These are phyloP conservation scores for Corythoichthys intestinalis DNA, from an alignment of 2,113 vertebrate genomes.

Conservation along the genomic window DNA sequence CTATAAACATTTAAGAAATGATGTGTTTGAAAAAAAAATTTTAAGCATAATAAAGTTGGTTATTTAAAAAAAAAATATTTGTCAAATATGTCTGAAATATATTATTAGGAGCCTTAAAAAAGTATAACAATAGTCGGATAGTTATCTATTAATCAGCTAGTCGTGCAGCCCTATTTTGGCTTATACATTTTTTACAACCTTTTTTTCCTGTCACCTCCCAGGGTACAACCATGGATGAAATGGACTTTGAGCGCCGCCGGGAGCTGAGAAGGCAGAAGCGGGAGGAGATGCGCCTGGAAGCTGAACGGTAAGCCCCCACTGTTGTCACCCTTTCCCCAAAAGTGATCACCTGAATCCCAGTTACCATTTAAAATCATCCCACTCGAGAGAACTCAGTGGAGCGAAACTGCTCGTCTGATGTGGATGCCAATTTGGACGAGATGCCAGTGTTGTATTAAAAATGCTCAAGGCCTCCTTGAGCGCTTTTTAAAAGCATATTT, in stretches of 20 bases:
- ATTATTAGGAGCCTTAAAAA: too few relatives aligned
- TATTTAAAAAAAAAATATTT: too few relatives aligned
- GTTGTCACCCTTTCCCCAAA: slow-evolving; percentile 5
- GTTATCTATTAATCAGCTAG: too few relatives aligned
- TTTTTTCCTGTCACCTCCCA: slow-evolving; percentile 32
- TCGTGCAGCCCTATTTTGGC: too few relatives aligned
- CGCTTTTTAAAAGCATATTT: slow-evolving; percentile 44
- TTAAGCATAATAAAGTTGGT: too few relatives aligned
- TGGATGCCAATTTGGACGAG: slow-evolving; percentile 39
- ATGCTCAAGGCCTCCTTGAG: slow-evolving; percentile 30
- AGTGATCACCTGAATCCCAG: slow-evolving; percentile 3
- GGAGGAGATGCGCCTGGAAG: slow-evolving; percentile 96
- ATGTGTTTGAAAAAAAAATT: too few relatives aligned
- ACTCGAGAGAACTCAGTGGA: slow-evolving; percentile 22
- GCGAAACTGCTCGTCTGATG: slow-evolving; percentile 37
- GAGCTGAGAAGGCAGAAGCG: slow-evolving; percentile 96
- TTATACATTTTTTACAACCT: too few relatives aligned
- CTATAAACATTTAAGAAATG: too few relatives aligned
- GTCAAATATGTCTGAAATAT: too few relatives aligned
- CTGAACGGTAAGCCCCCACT: slow-evolving; percentile 80
- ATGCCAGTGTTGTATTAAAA: slow-evolving; percentile 37
- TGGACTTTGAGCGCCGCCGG: slow-evolving; percentile 92
- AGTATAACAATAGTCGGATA: too few relatives aligned
- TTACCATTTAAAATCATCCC: slow-evolving; percentile 5
- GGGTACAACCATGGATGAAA: slow-evolving; percentile 84